Evolutionary conservation across 2,888 invertebrate genomes (phyloP), one percentile per base, ranked within the genome.

Genomic region (Andrena minutula): DNA sequence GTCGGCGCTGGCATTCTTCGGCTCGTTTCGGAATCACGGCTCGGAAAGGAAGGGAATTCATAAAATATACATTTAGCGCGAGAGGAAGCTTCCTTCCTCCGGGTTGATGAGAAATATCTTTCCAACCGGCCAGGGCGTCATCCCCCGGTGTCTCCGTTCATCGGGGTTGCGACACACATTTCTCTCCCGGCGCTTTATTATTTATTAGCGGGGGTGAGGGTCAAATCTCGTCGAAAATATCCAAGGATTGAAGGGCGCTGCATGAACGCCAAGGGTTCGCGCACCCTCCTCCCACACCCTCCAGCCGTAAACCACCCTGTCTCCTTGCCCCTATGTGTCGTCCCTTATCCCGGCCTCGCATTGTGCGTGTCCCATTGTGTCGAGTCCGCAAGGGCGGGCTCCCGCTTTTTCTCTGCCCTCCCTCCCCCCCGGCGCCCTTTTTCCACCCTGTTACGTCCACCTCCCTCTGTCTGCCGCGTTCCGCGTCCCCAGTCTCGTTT

Each of bases 331-430:
- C 28, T 60, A 53, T 70, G 35, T 72, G 49, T 56, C 71, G 35
- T 72, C 80, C 68, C 76, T 75, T 78, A 72, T 56, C 73, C 83
- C 61, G 66, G 56, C 83, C 72, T 81, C 72, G 88, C 75, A 88
- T 86, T 88, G 88, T 87, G 86, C 88, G 84, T 82, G 79, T 78
- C 68, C 83, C 76, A 89, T 88, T 88, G 87, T 89, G 72, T 64
- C 70, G 61, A 71, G 77, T 82, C 82, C 82, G 72, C 82, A 70
- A 84, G 88, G 79, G 79, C 72, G 86, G 66, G 56, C 69, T 73
- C 64, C 51, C 65, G 65, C 72, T 28, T 60, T 77, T 64, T 71
- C 32, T 49, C n/a, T 49, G n/a, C 10, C 47, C 16, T 56, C 23
- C 49, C 56, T 32, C 28, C 63, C 32, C 12, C 6, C 32, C 47